Base-by-base conservation (phyloP, 37 sponge, comb jelly and placozoan genomes). In the Spongilla lacustris region DNA sequence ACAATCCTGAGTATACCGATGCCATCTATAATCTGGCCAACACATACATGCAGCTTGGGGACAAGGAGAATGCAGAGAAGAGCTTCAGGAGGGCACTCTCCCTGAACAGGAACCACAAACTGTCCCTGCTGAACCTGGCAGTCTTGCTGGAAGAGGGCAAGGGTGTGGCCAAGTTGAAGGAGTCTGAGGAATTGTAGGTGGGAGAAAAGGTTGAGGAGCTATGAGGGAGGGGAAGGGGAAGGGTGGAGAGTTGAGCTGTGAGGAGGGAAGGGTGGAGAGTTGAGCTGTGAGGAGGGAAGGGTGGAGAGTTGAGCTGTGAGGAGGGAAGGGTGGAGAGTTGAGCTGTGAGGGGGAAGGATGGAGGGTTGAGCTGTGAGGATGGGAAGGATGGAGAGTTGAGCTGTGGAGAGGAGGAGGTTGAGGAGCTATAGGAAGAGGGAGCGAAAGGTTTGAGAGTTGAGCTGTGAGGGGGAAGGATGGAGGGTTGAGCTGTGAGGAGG, bases 21-120 rank as follows among this genome's bases (percentile, higher is more conserved):
- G 84, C 93, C 26, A 28, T 80, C 8, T 92, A 38, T 72, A 92
- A 92, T 72, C 67, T 92, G 74, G 93, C 81, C 29, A 69, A 68
- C 14, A 77, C 83, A 0, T 85, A 85, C 79, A 33, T 85, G 70
- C 58, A 80, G 35, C 58, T 83, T 28, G 78, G 90, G 4, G 41
- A 89, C 31, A 27, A 24, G 22, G 36, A 67, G 11, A 25, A 37
- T 13, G 85, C 85, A 66, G 90, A 89, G 50, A 83, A 29, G 68
- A 41, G 66, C 11, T 86, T 86, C 26, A 32, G 86, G 50, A 73
- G 78, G 68, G 33, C 68, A 19, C 66, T 89, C 2, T 71, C 77
- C 2, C 12, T 71, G 13, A 41, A 87, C 17, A 9, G 25, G 24
- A 30, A 79, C 23, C 80, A 79, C 32, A 50, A 33, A 66, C 30